Conservation (phyloP, 2,113 vertebrate genomes). For the Marmota flaviventris region DNA sequence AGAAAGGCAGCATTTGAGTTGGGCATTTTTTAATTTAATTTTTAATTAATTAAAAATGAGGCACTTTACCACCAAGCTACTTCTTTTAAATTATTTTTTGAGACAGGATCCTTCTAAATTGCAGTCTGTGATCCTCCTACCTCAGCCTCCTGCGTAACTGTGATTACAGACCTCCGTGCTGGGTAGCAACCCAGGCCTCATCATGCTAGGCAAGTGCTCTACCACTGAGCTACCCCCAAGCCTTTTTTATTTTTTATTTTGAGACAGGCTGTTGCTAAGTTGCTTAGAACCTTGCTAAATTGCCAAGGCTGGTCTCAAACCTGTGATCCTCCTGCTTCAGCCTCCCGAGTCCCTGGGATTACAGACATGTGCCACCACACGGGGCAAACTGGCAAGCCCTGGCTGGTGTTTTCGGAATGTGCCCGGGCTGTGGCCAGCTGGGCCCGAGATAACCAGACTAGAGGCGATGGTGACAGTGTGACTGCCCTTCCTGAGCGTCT, state of each 20-base stretch:
- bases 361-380: not conserved
- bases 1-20: not conserved
- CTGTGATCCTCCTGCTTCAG: not conserved
- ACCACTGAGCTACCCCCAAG: too few species aligned
- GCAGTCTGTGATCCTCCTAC: not conserved
- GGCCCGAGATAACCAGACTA: not conserved
- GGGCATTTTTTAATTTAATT: too few species aligned
- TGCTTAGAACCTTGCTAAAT: not conserved
- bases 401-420: not conserved
- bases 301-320: not conserved
- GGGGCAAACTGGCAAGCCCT: not conserved
- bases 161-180: too few species aligned
- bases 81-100: not conserved
- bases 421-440: too few species aligned
- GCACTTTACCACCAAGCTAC: not conserved
- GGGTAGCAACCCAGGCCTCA: too few species aligned
- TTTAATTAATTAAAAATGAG: too few species aligned
- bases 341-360: not conserved
- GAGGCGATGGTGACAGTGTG: not conserved
- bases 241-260: too few species aligned
- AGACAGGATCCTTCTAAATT: not conserved
- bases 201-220: too few species aligned
- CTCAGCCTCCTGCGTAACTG: not conserved
- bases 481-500: not conserved
- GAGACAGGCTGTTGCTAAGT: too few species aligned